Base-by-base conservation (phyloP, 2,113 vertebrate genomes). In the Rhea pennata region DNA sequence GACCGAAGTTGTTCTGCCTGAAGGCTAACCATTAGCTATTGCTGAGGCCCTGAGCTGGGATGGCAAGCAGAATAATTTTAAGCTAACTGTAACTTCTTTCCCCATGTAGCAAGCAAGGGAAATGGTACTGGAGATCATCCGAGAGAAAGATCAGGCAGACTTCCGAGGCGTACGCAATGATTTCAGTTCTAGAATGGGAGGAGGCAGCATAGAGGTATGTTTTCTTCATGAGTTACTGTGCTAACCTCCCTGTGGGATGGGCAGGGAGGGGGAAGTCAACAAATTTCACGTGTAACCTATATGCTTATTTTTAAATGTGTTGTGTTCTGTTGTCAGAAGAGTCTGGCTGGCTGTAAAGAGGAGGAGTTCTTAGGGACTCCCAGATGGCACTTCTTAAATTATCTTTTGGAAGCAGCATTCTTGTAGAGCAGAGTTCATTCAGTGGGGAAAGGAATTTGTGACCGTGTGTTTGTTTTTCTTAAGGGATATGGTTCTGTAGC, bases 111-210 rank as follows among this genome's bases (percentile, higher is more conserved):
- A 99, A 99, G 99, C 99, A 0, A 99, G 99, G 96, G 99, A 99
- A 98, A 98, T 99, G 98, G 99, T 99, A 65, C 98, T 99, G 91
- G 99, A 99, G 97, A 99, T 99, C 94, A 99, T 99, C 97, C 98
- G 99, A 92, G 99, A 99, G 81, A 99, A 99, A 97, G 99, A 99
- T 97, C 99, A 99, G 95, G 98, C 98, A 40, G 99, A 99, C 96
- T 99, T 99, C 96, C 98, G 99, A 88, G 97, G 98, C 12, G 97
- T 98, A 9, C 98, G 99, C 50, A 98, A 98, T 31, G 99, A 99
- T 93, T 99, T 99, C 94, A 97, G 98, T 95, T 98, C 99, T 96
- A 99, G 99, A 62, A 98, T 99, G 96, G 99, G 99, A 65, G 99
- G 99, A 90, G 98, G 98, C 97, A 99, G 98, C 92, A 96, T 99